Evolutionary conservation across 2,888 invertebrate genomes (phyloP).

Genomic region (Spisula solida): DNA sequence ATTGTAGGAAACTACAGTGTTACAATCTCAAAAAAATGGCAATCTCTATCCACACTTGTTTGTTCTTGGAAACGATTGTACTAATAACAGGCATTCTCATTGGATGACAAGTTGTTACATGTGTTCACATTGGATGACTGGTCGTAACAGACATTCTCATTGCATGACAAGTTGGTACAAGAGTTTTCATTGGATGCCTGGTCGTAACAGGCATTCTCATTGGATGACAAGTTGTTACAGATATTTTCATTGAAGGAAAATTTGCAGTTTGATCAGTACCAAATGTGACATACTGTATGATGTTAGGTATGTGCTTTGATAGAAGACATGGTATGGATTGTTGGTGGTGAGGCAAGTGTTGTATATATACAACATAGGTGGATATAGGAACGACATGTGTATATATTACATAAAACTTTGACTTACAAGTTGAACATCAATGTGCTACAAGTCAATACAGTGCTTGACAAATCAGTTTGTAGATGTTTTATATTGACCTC

Average conservation of each 20-base stretch:
- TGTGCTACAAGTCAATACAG: background rate
- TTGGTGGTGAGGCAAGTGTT: no score
- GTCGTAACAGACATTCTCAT: background rate
- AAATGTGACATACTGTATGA: background rate
- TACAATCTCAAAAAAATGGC: background rate
- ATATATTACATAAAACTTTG: background rate
- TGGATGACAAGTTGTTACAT: background rate
- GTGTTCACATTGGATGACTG: background rate
- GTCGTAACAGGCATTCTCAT: background rate
- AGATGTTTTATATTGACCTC: background rate
- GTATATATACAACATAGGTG: no score
- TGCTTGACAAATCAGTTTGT: background rate
- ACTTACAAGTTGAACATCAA: background rate
- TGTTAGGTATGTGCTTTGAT: background rate
- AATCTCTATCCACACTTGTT: background rate
- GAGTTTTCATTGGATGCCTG: no score
- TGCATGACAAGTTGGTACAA: background rate
- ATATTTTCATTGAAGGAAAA: no score
- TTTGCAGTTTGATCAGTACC: no score
- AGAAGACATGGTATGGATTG: background rate
- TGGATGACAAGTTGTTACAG: background rate
- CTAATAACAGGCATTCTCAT: background rate
- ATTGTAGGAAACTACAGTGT: background rate
- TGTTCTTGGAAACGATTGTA: background rate
- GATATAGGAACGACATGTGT: background rate